Conservation (phyloP, 2,888 invertebrate species). For the Cyrtodaria siliqua region DNA sequence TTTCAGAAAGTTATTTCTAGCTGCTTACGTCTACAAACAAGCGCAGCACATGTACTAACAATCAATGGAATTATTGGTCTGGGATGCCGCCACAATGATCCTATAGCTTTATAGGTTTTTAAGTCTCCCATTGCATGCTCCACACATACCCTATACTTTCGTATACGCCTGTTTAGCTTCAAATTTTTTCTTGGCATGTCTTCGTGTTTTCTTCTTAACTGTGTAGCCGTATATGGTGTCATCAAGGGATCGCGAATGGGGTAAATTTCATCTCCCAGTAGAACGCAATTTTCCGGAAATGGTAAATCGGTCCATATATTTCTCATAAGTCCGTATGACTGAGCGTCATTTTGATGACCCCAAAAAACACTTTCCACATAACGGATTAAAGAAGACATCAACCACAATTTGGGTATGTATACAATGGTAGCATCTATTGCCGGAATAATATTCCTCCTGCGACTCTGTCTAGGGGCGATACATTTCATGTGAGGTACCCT, state of each 20-base stretch:
- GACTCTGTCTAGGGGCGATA: not conserved
- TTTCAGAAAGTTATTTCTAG: not conserved
- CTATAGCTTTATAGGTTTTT: slow-evolving; percentile 15
- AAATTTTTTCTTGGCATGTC: not conserved
- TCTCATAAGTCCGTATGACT: slow-evolving; percentile 9
- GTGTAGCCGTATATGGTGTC: slow-evolving; percentile 20
- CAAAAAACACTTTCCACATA: slow-evolving; percentile 26
- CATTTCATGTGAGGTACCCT: slow-evolving; percentile 22
- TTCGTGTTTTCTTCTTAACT: not conserved
- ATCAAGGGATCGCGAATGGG: slow-evolving; percentile 17
- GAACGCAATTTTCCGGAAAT: slow-evolving; percentile 9
- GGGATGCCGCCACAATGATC: slow-evolving; percentile 11
- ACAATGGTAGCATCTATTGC: slow-evolving; percentile 20
- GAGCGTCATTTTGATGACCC: slow-evolving; percentile 30
- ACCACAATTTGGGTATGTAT: slow-evolving; percentile 24
- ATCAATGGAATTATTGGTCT: not conserved
- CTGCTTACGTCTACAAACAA: slow-evolving; percentile 5
- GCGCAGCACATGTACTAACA: not conserved
- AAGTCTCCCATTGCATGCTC: slow-evolving; percentile 28
- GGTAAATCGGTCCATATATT: slow-evolving; percentile 5
- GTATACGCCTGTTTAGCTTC: slow-evolving; percentile 4
- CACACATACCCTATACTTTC: slow-evolving; percentile 19
- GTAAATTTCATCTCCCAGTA: slow-evolving; percentile 32
- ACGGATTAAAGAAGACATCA: not conserved
- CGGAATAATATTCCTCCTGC: slow-evolving; percentile 16